These are phyloP conservation scores for Pseudomyrmex flavicornis DNA, from an alignment of 1,140 invertebrate species.

Conservation along the genomic window DNA sequence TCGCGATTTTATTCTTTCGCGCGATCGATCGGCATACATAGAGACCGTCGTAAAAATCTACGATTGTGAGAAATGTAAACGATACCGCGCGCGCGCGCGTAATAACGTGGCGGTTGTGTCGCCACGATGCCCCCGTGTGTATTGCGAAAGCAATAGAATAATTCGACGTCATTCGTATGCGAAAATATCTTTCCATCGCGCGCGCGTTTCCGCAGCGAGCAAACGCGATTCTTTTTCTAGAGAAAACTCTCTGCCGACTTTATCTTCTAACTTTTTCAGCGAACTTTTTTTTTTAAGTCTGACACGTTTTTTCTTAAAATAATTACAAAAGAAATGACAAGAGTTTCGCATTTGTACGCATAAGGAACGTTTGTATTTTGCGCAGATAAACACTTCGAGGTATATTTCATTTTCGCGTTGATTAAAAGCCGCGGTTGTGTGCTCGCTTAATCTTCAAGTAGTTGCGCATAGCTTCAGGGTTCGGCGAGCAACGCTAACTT, in stretches of 20 bases:
- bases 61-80: slow-evolving; percentile 51
- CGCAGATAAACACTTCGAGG: neutral
- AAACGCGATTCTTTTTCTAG: neutral
- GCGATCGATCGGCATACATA: neutral
- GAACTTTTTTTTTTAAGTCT: neutral
- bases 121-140: neutral
- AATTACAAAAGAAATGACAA: too few species aligned
- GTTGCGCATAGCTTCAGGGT: neutral
- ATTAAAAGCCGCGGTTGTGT: neutral
- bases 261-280: neutral
- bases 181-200: slow-evolving; percentile 42
- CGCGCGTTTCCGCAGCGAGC: neutral
- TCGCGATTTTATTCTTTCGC: slow-evolving; percentile 39
- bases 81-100: slow-evolving; percentile 13
- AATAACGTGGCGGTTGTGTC: slow-evolving; percentile 15
- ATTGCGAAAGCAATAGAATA: slow-evolving; percentile 64
- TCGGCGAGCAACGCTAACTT: neutral
- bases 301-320: too few species aligned
- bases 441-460: neutral
- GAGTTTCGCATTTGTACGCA: too few species aligned
- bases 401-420: neutral
- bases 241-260: neutral
- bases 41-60: slow-evolving; percentile 23
- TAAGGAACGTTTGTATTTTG: neutral
- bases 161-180: slow-evolving; percentile 39